Evolutionary conservation across 2,888 invertebrate species (phyloP), one percentile per base, ranked within the genome.

Genomic region (Leptopilina syphax): DNA sequence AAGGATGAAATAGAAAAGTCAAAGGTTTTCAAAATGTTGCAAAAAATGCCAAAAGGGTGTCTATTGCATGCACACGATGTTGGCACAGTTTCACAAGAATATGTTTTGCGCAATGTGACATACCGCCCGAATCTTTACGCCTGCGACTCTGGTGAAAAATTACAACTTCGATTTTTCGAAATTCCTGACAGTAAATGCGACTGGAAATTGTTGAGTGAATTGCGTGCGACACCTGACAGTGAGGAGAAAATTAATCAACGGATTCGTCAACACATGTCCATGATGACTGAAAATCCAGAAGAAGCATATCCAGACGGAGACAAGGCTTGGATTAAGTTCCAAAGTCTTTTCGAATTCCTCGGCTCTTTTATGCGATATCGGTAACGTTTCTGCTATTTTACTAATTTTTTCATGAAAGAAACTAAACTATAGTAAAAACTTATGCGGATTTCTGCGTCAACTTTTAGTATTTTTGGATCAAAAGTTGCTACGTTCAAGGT

Each of bases 1-100:
- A 94, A 94, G 86, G 87, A 93, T 1, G 89, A 92, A 18, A 95
- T 96, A 66, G 92, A 93, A 7, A 84, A 92, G 0, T 96, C 96
- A 0, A 92, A 94, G 81, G 94, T 96, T 0, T 96, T 95, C 87
- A 91, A 94, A 84, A 93, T 96, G 8, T 94, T 97, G 12, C 92
- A 93, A 82, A 91, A 91, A 57, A 93, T 97, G 93, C 97, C 97
- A 0, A 97, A 97, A 87, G 97, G 96, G 4, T 95, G 94, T 0
- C 94, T 94, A 0, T 90, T 96, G 13, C 96, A 96, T 88, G 93
- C 94, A 0, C 96, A 96, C 87, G 94, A 96, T 83, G 94, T 94
- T 80, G 95, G 95, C 0, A 91, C 95, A 0, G 93, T 94, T 27
- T 94, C 94, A 7, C 92, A 94, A 0, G 94, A 95, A 82, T 96